Conservation (phyloP, 2,888 invertebrate species). For the Rhimphoctona megacephalus region DNA sequence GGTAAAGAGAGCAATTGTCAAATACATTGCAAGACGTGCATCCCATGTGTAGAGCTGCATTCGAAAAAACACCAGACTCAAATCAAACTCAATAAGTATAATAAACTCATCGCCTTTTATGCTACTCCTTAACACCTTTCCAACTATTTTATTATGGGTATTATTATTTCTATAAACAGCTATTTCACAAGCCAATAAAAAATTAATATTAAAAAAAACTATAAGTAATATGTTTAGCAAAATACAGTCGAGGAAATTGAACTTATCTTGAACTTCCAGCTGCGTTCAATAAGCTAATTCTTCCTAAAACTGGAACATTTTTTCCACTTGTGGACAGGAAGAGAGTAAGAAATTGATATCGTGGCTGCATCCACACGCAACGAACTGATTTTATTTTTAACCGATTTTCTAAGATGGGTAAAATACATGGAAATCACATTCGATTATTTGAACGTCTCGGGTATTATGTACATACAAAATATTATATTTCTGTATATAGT, state of each 20-base stretch:
- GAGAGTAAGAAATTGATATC: neutral
- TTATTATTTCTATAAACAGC: neutral
- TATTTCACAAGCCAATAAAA: no score
- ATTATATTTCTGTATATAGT: constrained; percentile 2
- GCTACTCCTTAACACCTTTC: neutral
- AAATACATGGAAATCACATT: neutral
- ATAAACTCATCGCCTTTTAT: neutral
- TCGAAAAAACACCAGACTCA: neutral
- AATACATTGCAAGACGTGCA: neutral
- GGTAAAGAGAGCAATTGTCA: constrained; percentile 6
- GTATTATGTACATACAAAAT: constrained; percentile 22
- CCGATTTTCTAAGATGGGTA: neutral
- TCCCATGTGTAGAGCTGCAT: neutral
- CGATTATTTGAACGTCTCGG: constrained; percentile 42
- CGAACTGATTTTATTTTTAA: neutral
- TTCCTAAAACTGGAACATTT: neutral
- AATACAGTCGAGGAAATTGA: neutral
- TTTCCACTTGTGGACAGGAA: neutral
- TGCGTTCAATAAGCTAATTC: neutral
- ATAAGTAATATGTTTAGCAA: neutral
- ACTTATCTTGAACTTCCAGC: no score
- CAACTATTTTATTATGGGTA: neutral
- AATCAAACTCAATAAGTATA: neutral
- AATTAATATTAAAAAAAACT: neutral
- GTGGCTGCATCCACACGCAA: neutral